Conservation (phyloP, 2,888 invertebrate genomes). For the Erebia palarica region DNA sequence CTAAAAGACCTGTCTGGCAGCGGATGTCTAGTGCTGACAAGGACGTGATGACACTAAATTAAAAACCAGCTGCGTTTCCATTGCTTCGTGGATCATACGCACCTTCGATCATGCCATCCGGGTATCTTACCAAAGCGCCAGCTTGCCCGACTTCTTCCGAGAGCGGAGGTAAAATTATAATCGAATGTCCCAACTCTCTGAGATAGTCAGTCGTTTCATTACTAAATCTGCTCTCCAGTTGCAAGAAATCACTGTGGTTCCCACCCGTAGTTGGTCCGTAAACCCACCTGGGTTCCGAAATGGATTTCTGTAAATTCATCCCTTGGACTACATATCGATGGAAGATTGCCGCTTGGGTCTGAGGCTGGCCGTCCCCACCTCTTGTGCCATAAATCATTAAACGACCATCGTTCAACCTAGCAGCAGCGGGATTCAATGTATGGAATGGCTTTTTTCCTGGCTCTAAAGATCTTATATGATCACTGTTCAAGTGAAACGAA, state of each 20-base stretch:
- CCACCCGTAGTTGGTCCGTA: slow-evolving; percentile 57
- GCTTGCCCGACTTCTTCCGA: slow-evolving; percentile 62
- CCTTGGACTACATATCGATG: slow-evolving; percentile 70
- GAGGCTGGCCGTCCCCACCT: slow-evolving; percentile 74
- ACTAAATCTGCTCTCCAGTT: slow-evolving; percentile 63
- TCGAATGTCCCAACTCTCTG: slow-evolving; percentile 58
- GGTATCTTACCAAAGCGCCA: slow-evolving; percentile 65
- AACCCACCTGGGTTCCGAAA: slow-evolving; percentile 67
- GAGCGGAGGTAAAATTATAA: slow-evolving; percentile 54
- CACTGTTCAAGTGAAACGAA: slow-evolving; percentile 56
- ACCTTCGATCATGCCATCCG: slow-evolving; percentile 66
- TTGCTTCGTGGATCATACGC: slow-evolving; percentile 68
- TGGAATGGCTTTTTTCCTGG: slow-evolving; percentile 74
- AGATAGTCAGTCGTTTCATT: slow-evolving; percentile 59
- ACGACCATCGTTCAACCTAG: slow-evolving; percentile 67
- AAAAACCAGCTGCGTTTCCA: slow-evolving; percentile 71
- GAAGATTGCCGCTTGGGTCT: slow-evolving; percentile 73
- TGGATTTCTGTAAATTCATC: slow-evolving; percentile 55
- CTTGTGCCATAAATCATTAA: slow-evolving; percentile 68
- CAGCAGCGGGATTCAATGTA: slow-evolving; percentile 70
- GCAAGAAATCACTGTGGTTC: slow-evolving; percentile 46
- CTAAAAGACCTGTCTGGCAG: too few species aligned
- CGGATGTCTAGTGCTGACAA: too few species aligned
- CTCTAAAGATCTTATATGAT: slow-evolving; percentile 56
- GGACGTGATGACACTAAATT: slow-evolving; percentile 20